Evolutionary conservation across 2,113 vertebrate species (phyloP).

Genomic region (Protobothrops mucrosquamatus): DNA sequence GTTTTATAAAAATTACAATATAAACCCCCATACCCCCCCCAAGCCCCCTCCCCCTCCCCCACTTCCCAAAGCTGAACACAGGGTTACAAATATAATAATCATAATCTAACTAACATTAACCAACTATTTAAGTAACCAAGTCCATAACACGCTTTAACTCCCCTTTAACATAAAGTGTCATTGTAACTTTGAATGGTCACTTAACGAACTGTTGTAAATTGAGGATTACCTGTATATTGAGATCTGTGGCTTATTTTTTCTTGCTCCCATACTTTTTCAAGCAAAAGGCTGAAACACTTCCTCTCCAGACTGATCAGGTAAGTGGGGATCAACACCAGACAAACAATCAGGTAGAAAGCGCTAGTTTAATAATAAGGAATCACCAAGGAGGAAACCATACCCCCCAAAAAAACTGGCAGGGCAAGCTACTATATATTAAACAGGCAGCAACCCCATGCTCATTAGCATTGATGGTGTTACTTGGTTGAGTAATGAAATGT

Average conservation of each 20-base stretch:
- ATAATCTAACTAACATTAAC: too few relatives aligned
- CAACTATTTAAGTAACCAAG: too few relatives aligned
- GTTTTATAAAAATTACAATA: too few relatives aligned
- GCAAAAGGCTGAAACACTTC: background rate
- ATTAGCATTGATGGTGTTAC: background rate
- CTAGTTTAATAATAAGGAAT: background rate
- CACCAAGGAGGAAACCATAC: background rate
- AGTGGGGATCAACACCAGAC: background rate
- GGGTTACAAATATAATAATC: too few relatives aligned
- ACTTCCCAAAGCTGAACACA: too few relatives aligned
- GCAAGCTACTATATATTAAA: background rate
- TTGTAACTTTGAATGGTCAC: too few relatives aligned
- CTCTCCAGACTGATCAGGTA: background rate
- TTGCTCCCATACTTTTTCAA: background rate
- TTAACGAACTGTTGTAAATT: too few relatives aligned
- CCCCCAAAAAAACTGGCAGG: background rate
- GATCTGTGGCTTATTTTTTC: background rate
- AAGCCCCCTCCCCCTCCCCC: too few relatives aligned
- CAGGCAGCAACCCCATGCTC: background rate
- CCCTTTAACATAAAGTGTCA: too few relatives aligned
- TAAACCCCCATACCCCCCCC: too few relatives aligned
- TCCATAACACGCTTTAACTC: too few relatives aligned
- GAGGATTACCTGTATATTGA: background rate
- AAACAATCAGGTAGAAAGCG: background rate
- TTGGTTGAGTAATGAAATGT: background rate